Evolutionary conservation across 1,140 invertebrate species (phyloP).

Genomic region (Limonius californicus): DNA sequence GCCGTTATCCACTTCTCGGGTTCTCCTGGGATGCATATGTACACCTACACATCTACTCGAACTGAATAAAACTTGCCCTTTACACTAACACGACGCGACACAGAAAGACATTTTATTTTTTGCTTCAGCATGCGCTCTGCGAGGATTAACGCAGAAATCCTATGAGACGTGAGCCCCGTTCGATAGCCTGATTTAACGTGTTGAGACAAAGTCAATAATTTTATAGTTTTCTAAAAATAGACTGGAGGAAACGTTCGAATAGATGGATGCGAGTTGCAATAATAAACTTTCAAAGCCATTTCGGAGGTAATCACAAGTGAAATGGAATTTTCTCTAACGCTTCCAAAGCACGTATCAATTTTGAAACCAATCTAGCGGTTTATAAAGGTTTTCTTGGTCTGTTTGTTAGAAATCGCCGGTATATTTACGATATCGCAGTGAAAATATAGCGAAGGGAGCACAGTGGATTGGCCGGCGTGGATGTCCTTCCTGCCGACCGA

Average conservation of each 20-base stretch:
- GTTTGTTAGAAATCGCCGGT: not conserved
- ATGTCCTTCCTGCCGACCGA: not conserved
- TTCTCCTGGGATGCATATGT: constrained; percentile 17
- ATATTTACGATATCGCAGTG: not conserved
- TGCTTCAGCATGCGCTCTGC: not conserved
- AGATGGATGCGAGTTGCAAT: not conserved
- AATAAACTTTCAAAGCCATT: constrained; percentile 13
- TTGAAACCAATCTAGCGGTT: not conserved
- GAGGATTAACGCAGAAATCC: too few species aligned
- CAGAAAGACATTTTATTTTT: not conserved
- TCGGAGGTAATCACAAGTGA: constrained; percentile 12
- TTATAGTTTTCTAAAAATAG: not conserved
- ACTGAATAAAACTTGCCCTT: not conserved
- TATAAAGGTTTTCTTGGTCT: not conserved
- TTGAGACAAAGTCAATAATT: too few species aligned
- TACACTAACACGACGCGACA: not conserved
- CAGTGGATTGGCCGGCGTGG: not conserved
- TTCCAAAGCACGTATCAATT: constrained; percentile 1
- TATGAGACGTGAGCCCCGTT: too few species aligned
- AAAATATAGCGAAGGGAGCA: not conserved
- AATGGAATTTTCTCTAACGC: constrained; percentile 9
- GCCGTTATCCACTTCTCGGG: constrained; percentile 21
- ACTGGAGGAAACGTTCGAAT: not conserved
- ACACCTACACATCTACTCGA: not conserved
- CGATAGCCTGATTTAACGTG: too few species aligned